phyloP scores from a whole-genome alignment of 2,113 vertebrate species.

The Trichechus manatus region DNA sequence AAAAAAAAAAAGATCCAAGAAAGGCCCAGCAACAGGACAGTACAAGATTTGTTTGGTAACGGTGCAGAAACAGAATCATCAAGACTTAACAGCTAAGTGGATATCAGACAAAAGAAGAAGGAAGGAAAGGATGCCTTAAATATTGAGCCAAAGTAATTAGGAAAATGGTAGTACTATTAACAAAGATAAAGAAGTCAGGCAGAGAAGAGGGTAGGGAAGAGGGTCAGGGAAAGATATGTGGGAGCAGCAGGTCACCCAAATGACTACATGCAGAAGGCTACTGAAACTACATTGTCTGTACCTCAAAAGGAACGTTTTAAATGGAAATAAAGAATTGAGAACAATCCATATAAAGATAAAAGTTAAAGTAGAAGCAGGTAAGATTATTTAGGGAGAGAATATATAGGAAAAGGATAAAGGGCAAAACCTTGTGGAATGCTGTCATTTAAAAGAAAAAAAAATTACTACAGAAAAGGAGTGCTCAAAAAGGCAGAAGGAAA shows the following conservation, averaged over 20 bases:
- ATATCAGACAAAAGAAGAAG: not conserved
- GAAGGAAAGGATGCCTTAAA: not conserved
- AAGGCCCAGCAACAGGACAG: constrained; percentile 39
- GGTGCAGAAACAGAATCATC: constrained; percentile 40
- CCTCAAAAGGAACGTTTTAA: not conserved
- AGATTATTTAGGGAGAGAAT: not conserved
- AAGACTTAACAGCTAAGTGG: not conserved
- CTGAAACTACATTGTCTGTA: not conserved
- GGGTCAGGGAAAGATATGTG: not conserved
- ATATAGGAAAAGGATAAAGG: not conserved
- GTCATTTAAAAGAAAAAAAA: not conserved
- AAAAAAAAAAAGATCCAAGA: constrained; percentile 39
- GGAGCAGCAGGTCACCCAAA: not conserved
- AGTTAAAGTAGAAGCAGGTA: not conserved
- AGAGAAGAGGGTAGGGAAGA: not conserved
- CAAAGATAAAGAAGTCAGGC: not conserved
- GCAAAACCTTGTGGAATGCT: not conserved
- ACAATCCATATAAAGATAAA: not conserved
- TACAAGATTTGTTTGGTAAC: not conserved
- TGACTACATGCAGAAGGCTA: not conserved
- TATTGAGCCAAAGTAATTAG: constrained; percentile 16
- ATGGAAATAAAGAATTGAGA: not conserved
- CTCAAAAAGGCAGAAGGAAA: constrained; percentile 30
- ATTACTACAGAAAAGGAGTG: not conserved
- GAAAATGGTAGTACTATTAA: not conserved